Percentiles rank a stretch among this genome's conserved stretches.
phyloP scores from a whole-genome alignment of 2,113 vertebrate genomes.

The Smithornis capensis region DNA sequence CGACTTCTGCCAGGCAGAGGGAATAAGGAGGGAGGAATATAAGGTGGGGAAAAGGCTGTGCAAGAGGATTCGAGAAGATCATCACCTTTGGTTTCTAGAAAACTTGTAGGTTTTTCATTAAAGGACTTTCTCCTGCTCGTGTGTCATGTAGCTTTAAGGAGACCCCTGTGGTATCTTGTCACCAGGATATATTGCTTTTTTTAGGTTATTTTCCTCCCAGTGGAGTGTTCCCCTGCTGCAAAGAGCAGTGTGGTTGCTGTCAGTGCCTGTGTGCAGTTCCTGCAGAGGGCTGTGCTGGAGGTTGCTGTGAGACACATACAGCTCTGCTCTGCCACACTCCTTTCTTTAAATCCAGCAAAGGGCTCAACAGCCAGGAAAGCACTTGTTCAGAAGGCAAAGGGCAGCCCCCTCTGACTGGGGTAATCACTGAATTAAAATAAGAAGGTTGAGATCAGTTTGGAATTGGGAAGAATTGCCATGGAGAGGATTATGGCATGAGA shows the following conservation, averaged over 20 bases:
- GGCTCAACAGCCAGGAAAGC: accelerated
- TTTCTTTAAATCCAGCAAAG: background rate
- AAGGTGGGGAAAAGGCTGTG: background rate
- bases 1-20: background rate
- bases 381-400: background rate
- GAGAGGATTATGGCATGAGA: background rate
- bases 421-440: background rate
- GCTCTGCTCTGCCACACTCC: background rate
- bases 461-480: background rate
- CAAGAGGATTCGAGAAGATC: background rate
- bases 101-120: background rate
- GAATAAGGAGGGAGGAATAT: background rate
- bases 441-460: background rate
- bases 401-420: background rate
- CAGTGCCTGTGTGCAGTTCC: background rate
- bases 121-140: background rate
- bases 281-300: background rate
- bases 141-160: background rate
- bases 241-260: background rate
- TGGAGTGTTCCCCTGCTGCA: background rate
- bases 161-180: accelerated
- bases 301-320: background rate
- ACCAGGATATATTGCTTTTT: background rate
- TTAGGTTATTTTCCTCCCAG: background rate
- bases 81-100: background rate